phyloP scores from a whole-genome alignment of 2,888 invertebrate species.

The Syrphus vitripennis region DNA sequence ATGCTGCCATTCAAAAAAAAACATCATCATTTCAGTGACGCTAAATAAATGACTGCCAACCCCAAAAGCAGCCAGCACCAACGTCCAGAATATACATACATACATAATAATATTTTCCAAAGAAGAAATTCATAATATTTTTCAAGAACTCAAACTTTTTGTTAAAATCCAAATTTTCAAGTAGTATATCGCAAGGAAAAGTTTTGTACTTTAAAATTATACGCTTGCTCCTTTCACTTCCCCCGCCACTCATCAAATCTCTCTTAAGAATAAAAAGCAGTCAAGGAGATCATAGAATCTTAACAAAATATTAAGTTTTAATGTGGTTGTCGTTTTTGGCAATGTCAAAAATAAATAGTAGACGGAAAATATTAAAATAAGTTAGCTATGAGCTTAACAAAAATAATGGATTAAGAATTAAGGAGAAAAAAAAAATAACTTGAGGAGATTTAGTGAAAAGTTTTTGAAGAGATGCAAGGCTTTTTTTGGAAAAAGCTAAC shows the following conservation, averaged over 20 bases:
- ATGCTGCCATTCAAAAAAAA: background rate
- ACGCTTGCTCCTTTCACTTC: too few species aligned
- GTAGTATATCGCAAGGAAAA: background rate
- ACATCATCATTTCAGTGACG: slow-evolving; percentile 22
- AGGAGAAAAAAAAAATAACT: background rate
- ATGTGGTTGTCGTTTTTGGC: slow-evolving; percentile 1
- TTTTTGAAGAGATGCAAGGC: background rate
- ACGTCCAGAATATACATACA: slow-evolving; percentile 18
- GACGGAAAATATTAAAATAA: background rate
- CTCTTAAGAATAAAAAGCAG: background rate
- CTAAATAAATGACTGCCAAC: slow-evolving; percentile 44
- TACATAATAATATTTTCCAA: too few species aligned
- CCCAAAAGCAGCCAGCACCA: background rate
- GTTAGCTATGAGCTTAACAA: background rate
- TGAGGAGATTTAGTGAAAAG: background rate
- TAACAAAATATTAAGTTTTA: slow-evolving; percentile 49
- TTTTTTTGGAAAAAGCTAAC: background rate
- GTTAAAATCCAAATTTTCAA: slow-evolving; percentile 16
- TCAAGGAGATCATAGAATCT: slow-evolving; percentile 42
- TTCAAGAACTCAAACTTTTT: slow-evolving; percentile 15
- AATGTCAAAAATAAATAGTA: slow-evolving; percentile 28
- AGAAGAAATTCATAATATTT: slow-evolving; percentile 13
- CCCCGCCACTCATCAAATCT: background rate
- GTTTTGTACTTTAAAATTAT: background rate
- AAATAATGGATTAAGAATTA: background rate